Percentiles rank a stretch among this genome's conserved stretches.
Conservation (phyloP, 2,888 invertebrate genomes). For the Tiliacea aurago region DNA sequence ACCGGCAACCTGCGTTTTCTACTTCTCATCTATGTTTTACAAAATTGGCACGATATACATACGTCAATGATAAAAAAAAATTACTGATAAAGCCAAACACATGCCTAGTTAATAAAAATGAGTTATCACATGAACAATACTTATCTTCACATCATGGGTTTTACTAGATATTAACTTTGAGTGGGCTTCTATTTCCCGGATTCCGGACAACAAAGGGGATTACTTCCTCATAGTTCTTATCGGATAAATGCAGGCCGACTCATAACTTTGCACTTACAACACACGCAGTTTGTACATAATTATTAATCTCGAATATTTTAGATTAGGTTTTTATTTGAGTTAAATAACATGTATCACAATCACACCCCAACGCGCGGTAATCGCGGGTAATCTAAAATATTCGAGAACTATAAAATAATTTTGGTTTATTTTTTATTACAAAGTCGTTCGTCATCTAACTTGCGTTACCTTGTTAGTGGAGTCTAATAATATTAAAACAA, state of each 20-base stretch:
- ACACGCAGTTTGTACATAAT: too few species aligned
- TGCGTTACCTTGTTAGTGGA: not conserved
- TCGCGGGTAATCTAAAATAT: too few species aligned
- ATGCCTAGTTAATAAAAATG: conserved; percentile 37
- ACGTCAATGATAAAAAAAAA: conserved; percentile 47
- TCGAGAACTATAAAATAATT: not conserved
- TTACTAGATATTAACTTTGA: conserved; percentile 6
- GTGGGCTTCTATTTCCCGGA: conserved; percentile 7
- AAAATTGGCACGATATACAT: conserved; percentile 11
- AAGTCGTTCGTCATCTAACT: not conserved
- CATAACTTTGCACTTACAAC: not conserved
- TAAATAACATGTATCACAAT: not conserved
- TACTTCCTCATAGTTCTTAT: too few species aligned
- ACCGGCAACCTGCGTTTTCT: conserved; percentile 29
- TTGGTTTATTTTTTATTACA: not conserved
- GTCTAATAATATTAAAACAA: not conserved
- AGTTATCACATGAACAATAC: conserved; percentile 35
- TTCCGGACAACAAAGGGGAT: conserved; percentile 1
- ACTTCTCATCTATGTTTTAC: conserved; percentile 23
- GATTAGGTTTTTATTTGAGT: not conserved
- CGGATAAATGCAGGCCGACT: not conserved
- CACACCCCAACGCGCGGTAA: too few species aligned
- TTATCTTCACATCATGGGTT: conserved; percentile 21
- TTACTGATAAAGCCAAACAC: conserved; percentile 32
- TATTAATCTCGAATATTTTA: not conserved